Conservation (phyloP, 1,140 invertebrate species). For the Ganaspis sp. region DNA sequence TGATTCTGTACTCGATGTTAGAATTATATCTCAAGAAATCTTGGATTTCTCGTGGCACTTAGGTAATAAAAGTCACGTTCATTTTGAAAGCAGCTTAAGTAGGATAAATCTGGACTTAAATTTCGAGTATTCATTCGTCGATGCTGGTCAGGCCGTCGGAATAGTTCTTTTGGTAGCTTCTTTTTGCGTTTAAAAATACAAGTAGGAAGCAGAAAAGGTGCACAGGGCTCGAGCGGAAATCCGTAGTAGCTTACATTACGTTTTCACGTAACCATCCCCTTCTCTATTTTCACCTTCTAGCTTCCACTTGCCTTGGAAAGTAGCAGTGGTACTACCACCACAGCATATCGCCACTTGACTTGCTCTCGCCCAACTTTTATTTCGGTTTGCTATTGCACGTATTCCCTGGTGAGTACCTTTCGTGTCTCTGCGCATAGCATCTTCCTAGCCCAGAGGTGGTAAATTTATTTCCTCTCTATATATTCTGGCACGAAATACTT, state of each 20-base stretch:
- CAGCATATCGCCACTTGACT: conserved; percentile 51
- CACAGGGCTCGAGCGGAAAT: conserved; percentile 48
- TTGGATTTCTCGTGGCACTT: not conserved
- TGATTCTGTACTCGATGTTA: not conserved
- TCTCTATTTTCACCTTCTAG: conserved; percentile 50
- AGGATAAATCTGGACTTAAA: not conserved
- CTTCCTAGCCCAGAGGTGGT: conserved; percentile 46
- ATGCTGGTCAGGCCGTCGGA: not conserved
- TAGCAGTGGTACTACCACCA: conserved; percentile 5
- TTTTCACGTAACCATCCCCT: conserved; percentile 49
- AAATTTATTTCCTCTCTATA: conserved; percentile 54
- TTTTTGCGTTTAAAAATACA: conserved; percentile 50
- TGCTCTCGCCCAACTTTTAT: conserved; percentile 57
- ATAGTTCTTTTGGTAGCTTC: not conserved
- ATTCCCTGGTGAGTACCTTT: conserved; percentile 48
- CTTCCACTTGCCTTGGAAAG: conserved; percentile 37
- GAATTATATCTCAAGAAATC: not conserved
- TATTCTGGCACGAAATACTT: conserved; percentile 50
- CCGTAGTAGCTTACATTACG: conserved; percentile 47
- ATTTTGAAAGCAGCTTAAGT: not conserved
- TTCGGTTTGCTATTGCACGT: conserved; percentile 50
- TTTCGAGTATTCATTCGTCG: not conserved
- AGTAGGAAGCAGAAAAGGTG: conserved; percentile 31
- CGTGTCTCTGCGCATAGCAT: conserved; percentile 48
- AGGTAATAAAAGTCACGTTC: conserved; percentile 5